Conservation (phyloP, 2,113 vertebrate genomes). For the Mola mola region DNA sequence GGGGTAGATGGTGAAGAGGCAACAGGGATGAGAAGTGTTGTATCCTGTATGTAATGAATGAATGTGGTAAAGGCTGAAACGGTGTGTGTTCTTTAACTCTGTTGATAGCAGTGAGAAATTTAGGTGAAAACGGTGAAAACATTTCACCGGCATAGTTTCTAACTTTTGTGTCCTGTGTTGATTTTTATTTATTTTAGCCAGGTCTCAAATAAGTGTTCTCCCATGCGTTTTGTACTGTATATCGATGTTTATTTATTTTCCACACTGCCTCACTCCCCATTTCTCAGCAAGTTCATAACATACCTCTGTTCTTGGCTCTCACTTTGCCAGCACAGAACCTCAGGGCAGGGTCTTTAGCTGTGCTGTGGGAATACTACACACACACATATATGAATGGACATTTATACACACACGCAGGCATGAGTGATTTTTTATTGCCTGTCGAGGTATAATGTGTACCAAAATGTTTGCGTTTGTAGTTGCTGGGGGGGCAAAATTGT, state of each 20-base stretch:
- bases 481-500: constrained; percentile 41
- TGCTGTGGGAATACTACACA: constrained; percentile 16
- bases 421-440: constrained; percentile 66
- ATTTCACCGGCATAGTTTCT: background rate
- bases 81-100: background rate
- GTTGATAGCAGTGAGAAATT: background rate
- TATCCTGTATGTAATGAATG: constrained; percentile 15
- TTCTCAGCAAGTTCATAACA: constrained; percentile 9
- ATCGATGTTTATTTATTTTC: constrained; percentile 9
- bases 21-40: no score
- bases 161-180: constrained; percentile 9
- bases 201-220: constrained; percentile 26
- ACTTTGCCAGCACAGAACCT: constrained; percentile 41
- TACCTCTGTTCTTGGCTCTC: constrained; percentile 38
- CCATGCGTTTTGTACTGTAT: background rate
- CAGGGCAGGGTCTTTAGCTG: constrained; percentile 46
- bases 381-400: constrained; percentile 5
- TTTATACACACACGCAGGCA: constrained; percentile 4
- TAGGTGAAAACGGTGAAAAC: background rate
- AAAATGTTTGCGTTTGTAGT: constrained; percentile 52
- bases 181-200: background rate
- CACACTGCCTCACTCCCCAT: constrained; percentile 5
- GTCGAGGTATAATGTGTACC: constrained; percentile 37
- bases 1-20: no score
- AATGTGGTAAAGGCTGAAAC: constrained; percentile 2